phyloP scores from a whole-genome alignment of 2,113 vertebrate species.

The Orientallactaga bullata region DNA sequence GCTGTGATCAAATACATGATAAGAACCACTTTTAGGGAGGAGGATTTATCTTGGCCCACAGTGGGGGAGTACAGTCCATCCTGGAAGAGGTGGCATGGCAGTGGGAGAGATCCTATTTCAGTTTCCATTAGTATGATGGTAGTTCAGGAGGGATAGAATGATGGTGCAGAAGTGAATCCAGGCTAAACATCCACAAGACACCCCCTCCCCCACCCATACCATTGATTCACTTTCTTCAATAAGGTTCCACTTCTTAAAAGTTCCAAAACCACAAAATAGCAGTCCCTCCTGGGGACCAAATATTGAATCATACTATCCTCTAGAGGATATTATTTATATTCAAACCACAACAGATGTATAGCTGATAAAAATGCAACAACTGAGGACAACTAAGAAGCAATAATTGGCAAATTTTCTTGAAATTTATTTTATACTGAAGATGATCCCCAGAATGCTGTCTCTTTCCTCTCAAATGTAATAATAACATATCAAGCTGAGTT shows the following conservation, averaged over 20 bases:
- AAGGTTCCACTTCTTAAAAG: neutral
- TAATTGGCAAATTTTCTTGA: slow-evolving; percentile 16
- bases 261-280: neutral
- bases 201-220: too few species aligned
- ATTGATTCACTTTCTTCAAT: neutral
- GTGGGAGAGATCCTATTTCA: too few species aligned
- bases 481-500: neutral
- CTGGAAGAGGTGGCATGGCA: too few species aligned
- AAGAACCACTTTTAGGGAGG: too few species aligned
- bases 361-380: neutral
- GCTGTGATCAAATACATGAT: too few species aligned
- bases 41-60: too few species aligned
- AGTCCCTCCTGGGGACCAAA: too few species aligned
- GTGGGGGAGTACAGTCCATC: too few species aligned
- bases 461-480: neutral
- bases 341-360: neutral
- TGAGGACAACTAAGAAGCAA: neutral
- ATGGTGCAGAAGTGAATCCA: neutral
- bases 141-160: neutral
- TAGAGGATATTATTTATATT: neutral
- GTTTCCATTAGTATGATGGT: neutral
- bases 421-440: neutral
- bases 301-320: neutral
- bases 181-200: neutral
- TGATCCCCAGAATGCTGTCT: neutral